Evolutionary conservation across 2,888 invertebrate species (phyloP).

Genomic region (Plusia festucae): DNA sequence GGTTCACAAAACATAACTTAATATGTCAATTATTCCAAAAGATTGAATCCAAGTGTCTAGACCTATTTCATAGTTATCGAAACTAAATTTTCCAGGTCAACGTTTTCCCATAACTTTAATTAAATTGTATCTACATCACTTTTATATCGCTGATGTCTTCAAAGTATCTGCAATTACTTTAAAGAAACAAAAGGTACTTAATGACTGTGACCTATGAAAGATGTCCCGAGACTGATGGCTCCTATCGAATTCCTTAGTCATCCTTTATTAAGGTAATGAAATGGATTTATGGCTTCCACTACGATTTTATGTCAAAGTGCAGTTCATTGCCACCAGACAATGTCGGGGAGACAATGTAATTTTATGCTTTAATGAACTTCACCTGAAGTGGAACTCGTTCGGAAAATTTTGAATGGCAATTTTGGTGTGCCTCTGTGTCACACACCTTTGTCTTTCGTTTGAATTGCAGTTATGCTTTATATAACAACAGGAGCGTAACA

Average conservation of each 20-base stretch:
- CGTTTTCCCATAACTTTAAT: constrained; percentile 14
- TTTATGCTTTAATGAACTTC: constrained; percentile 88
- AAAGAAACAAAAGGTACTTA: constrained; percentile 67
- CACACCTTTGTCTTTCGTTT: constrained; percentile 81
- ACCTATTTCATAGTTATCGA: background rate
- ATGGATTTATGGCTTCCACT: constrained; percentile 86
- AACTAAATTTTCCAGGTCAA: background rate
- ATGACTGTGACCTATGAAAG: constrained; percentile 77
- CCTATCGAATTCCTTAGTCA: constrained; percentile 84
- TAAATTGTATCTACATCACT: constrained; percentile 2
- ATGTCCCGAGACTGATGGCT: constrained; percentile 80
- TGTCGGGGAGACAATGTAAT: constrained; percentile 88
- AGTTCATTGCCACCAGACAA: constrained; percentile 88
- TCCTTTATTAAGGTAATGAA: constrained; percentile 88
- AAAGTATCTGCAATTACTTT: constrained; percentile 45
- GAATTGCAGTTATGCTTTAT: constrained; percentile 87
- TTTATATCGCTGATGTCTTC: constrained; percentile 19
- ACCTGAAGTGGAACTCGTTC: constrained; percentile 85
- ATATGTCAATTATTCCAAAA: constrained; percentile 19
- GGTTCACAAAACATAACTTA: constrained; percentile 24
- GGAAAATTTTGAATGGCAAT: constrained; percentile 87
- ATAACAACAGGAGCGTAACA: constrained; percentile 83
- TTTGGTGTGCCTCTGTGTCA: constrained; percentile 78
- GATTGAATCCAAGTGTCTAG: background rate
- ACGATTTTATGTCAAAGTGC: constrained; percentile 89